A percentile compares a stretch with the other conserved stretches of the same genome.
These are phyloP conservation scores for Acanthurus lineatus DNA, from an alignment of 2,797 vertebrate genomes.

Conservation along the genomic window DNA sequence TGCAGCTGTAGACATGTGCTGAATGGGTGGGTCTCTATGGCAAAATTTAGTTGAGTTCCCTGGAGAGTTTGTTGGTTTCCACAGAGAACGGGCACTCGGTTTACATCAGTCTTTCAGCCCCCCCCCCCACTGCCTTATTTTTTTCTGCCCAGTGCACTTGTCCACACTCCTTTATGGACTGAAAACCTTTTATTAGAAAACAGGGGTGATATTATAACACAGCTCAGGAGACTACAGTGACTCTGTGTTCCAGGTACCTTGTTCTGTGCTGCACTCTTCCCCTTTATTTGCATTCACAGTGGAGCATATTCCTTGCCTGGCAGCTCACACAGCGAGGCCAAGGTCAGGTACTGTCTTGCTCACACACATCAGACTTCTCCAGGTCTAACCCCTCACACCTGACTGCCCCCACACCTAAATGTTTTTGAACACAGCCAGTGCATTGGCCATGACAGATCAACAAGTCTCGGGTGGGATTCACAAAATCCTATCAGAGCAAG, in stretches of 20 bases:
- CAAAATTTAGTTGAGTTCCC: conserved; percentile 28
- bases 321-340: conserved; percentile 66
- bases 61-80: conserved; percentile 29
- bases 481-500: conserved; percentile 45
- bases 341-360: conserved; percentile 80
- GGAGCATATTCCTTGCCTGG: conserved; percentile 53
- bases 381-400: conserved; percentile 63
- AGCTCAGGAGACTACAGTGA: conserved; percentile 35
- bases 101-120: conserved; percentile 26
- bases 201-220: conserved; percentile 47
- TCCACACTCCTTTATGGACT: conserved; percentile 54
- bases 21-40: conserved; percentile 34
- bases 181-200: conserved; percentile 67
- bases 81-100: conserved; percentile 23
- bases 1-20: conserved; percentile 45
- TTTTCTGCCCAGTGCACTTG: conserved; percentile 32
- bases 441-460: conserved; percentile 61
- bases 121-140: neutral
- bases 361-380: conserved; percentile 69
- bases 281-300: conserved; percentile 76
- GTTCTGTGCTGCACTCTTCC: conserved; percentile 42
- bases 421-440: conserved; percentile 66
- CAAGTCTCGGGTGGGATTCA: conserved; percentile 54
- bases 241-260: conserved; percentile 59
- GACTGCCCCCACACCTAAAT: conserved; percentile 60